Percentiles rank a stretch among this genome's conserved stretches.
phyloP scores from a whole-genome alignment of 2,113 vertebrate genomes.

The Mohoua ochrocephala region DNA sequence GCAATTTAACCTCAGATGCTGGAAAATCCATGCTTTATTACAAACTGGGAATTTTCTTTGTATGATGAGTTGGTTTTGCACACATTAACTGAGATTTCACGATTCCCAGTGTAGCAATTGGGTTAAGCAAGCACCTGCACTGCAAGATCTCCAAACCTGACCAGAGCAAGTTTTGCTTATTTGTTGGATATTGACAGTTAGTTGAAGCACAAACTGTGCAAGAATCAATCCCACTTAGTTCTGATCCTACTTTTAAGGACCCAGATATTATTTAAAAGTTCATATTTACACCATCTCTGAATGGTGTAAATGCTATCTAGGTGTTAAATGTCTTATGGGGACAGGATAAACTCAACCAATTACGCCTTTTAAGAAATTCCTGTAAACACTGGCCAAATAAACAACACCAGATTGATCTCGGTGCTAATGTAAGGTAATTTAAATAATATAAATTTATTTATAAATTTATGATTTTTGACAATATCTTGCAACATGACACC shows the following conservation, averaged over 20 bases:
- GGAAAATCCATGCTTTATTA: constrained; percentile 62
- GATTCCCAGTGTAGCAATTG: constrained; percentile 51
- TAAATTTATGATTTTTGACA: neutral
- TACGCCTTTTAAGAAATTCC: neutral
- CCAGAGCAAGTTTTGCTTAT: constrained; percentile 3
- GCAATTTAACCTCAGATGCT: constrained; percentile 54
- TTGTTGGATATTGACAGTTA: constrained; percentile 15
- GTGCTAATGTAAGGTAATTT: neutral
- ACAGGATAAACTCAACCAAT: neutral
- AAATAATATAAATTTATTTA: neutral
- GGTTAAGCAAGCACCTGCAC: constrained; percentile 65
- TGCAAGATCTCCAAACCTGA: neutral
- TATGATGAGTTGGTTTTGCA: constrained; percentile 57
- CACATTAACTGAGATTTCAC: constrained; percentile 45
- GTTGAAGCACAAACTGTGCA: neutral
- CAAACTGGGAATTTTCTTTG: constrained; percentile 59
- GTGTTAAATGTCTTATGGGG: neutral
- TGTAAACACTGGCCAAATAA: neutral
- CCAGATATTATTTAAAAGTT: neutral
- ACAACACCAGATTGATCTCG: neutral
- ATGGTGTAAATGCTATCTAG: neutral
- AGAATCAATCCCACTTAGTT: neutral
- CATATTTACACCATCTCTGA: neutral
- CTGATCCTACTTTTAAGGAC: neutral
- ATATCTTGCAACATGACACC: neutral